phyloP scores from a whole-genome alignment of 2,113 vertebrate genomes.

The Vulpes lagopus region DNA sequence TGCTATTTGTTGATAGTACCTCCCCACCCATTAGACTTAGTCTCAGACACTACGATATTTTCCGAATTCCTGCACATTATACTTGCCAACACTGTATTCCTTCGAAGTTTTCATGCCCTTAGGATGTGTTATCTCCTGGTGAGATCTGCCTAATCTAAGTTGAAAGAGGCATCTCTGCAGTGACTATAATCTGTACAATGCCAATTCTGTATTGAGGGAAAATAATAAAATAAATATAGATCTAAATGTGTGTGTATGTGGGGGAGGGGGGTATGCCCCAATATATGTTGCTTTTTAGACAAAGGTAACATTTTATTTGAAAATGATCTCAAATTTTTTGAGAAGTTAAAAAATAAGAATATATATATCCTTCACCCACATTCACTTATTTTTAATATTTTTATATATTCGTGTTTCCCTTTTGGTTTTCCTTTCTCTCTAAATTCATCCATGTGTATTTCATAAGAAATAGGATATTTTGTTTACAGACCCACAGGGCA shows the following conservation, averaged over 20 bases:
- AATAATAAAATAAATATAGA: neutral
- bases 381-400: neutral
- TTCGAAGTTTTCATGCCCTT: neutral
- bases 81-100: neutral
- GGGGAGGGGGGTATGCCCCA: neutral
- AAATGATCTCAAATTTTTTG: neutral
- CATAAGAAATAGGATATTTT: neutral
- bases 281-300: neutral
- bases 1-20: neutral
- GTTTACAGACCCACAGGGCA: neutral
- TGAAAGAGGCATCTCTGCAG: neutral
- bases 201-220: neutral
- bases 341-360: neutral
- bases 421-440: neutral
- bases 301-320: neutral
- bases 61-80: neutral
- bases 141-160: neutral
- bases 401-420: neutral
- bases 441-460: neutral
- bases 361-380: neutral
- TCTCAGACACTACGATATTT: neutral
- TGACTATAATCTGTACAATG: neutral
- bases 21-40: neutral
- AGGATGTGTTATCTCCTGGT: neutral
- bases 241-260: neutral